Base-by-base conservation (phyloP, 2,797 vertebrate genomes). In the Scyliorhinus canicula region DNA sequence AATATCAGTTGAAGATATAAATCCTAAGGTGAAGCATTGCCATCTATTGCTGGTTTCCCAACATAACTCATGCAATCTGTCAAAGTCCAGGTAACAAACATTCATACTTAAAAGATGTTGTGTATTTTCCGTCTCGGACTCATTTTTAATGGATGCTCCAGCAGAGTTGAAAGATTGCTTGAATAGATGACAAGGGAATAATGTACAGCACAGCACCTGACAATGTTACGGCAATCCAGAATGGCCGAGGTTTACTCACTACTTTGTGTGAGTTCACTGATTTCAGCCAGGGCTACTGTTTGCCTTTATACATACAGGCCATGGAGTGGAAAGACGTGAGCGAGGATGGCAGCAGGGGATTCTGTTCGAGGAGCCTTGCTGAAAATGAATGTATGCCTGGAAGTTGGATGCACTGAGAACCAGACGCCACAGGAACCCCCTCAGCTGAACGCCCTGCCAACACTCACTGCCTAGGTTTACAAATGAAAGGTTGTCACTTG, bases 311-410 rank as follows among this genome's bases (percentile, higher is more conserved):
- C 95, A 95, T 95, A 95, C 88, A 77, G 50, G 50, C 26, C 5
- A 35, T 88, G 50, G 82, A 85, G 31, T 86, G 65, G 95, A 95
- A 95, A 93, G 95, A 95, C 95, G 71, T 95, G 55, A 82, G 95
- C 79, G 95, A 79, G 71, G 95, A 67, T 88, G 91, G 90, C 95
- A 95, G 93, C 95, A 90, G 84, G 69, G 21, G 47, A 77, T 95
- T 8, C 86, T n/a, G 86, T 90, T 60, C 21, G 26, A n/a, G 26
- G 57, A 65, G 0, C n/a, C 40, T 4, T 9, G n/a, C n/a, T 63
- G 88, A 65, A 91, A 63, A 3, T 26, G n/a, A n/a, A n/a, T n/a
- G 40, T 11, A 55, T 91, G n/a, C 44, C 31, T 63, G 57, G 11
- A 91, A 91, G 88, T 12, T 44, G 60, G 88, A 91, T 88, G 12